phyloP scores from a whole-genome alignment of 2,888 invertebrate genomes.

The Pyrocoelia pectoralis region DNA sequence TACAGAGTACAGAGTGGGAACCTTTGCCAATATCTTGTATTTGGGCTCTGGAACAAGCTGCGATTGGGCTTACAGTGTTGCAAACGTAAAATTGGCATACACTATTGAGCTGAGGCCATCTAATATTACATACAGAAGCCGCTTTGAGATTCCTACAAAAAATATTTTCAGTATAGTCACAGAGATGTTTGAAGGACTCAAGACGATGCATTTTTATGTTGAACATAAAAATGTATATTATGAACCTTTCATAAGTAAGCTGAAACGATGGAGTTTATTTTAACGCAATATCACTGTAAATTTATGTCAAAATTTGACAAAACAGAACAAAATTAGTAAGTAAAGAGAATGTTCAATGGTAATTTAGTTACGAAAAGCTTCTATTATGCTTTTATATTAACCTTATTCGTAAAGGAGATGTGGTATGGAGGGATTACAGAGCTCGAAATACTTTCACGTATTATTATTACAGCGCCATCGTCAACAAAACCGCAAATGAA shows the following conservation, averaged over 20 bases:
- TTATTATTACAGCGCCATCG: too few relatives aligned
- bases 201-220: not conserved
- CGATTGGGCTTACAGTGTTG: constrained; percentile 68
- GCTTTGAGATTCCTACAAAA: constrained; percentile 66
- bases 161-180: constrained; percentile 64
- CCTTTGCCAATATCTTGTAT: constrained; percentile 61
- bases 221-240: not conserved
- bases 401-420: too few relatives aligned
- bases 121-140: constrained; percentile 65
- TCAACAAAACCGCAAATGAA: too few relatives aligned
- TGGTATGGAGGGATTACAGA: too few relatives aligned
- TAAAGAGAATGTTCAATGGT: too few relatives aligned
- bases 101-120: constrained; percentile 63
- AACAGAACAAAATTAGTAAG: too few relatives aligned
- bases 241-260: not conserved
- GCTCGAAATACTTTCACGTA: too few relatives aligned
- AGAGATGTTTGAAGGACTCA: constrained; percentile 52
- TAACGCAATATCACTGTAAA: too few relatives aligned
- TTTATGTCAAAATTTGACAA: too few relatives aligned
- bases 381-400: too few relatives aligned
- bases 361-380: too few relatives aligned
- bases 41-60: constrained; percentile 71
- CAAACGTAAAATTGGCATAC: constrained; percentile 66
- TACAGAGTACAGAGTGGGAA: constrained; percentile 64
- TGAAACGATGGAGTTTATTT: too few relatives aligned